Base-by-base conservation (phyloP, 2,797 vertebrate species). In the Mastacembelus armatus region DNA sequence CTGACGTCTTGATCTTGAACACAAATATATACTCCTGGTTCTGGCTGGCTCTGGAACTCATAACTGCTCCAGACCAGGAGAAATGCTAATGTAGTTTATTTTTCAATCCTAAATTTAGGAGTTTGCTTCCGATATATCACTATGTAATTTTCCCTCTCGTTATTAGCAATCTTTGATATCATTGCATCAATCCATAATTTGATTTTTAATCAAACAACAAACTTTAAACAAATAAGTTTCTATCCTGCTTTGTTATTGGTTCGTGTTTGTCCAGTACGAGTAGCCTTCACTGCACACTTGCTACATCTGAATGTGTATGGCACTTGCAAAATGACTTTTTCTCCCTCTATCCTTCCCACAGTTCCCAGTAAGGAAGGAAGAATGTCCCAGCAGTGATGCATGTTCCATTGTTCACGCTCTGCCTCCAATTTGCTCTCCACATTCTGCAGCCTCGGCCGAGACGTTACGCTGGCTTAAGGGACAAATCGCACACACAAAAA, bases 351-450 rank as follows among this genome's bases (percentile, higher is more conserved):
- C 70, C 82, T 86, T 79, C 85, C 84, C 85, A 73, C 80, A 77
- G 86, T 81, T 91, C 89, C 87, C 89, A 90, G 87, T 89, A 84
- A 90, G 87, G n/a, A 81, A 67, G 86, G 88, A 92, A 93, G 94
- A 92, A 94, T 91, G 88, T 85, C 96, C 95, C 95, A 95, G 96
- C 95, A 96, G 96, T 93, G 94, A 93, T 94, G 95, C 96, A 93
- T 98, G 96, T 99, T 95, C 94, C 95, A 98, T 99, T 99, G 96
- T 99, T 98, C 98, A 97, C 95, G 97, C 98, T 97, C 96, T 96
- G 95, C 96, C 96, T 99, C 96, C 97, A 98, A 99, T 99, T 99
- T 99, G 97, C 98, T 98, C 95, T 96, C 94, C 95, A 95, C 96
- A 99, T 99, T 99, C 96, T 99, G 96, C 95, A 95, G 96, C 96